Evolutionary conservation across 1,140 invertebrate species (phyloP), one percentile per base, ranked within the genome.

Genomic region (Drosophila lacteicornis): DNA sequence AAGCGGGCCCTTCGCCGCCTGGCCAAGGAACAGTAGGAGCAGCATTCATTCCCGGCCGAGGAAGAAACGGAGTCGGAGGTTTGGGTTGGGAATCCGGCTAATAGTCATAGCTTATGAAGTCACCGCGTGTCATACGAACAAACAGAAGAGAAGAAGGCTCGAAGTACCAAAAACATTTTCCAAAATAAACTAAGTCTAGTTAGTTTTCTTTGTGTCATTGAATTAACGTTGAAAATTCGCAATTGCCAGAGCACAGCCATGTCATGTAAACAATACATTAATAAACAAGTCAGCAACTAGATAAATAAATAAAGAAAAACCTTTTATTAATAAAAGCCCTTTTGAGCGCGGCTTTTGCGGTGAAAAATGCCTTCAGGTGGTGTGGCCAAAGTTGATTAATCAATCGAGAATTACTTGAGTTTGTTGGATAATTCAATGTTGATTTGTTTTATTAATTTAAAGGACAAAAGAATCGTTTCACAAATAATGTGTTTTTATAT

Each of bases 1-100:
- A 91, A 91, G 47, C 77, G 78, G 25, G 91, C 91, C 4, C 66
- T 91, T 27, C 80, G 83, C 2, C 87, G 80, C 19, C 56, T 70
- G 43, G 77, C 65, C n/a, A 91, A 92, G 63, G 63, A 91, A 4
- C 75, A 91, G 74, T 91, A 92, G 55, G 43, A 15, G 17, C 11
- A 30, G 8, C 50, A 69, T 53, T 30, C 38, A 13, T 19, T 15
- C 33, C 2, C 5, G 25, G 25, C 25, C 8, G 7, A 55, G 50
- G 9, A 70, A 22, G 5, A 38, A 25, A 17, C 17, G 33, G 7
- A 50, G 36, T 42, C 27, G 27, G 27, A 15, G 13, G 9, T 46
- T 50, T 56, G 40, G 55, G 7, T 57, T 40, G 46, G 73, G 33
- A 50, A 75, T 58, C 47, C 22, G 62, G 67, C 62, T 51, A 51